These are phyloP conservation scores for Oscheius onirici DNA, from an alignment of 2,888 invertebrate species.

Conservation along the genomic window DNA sequence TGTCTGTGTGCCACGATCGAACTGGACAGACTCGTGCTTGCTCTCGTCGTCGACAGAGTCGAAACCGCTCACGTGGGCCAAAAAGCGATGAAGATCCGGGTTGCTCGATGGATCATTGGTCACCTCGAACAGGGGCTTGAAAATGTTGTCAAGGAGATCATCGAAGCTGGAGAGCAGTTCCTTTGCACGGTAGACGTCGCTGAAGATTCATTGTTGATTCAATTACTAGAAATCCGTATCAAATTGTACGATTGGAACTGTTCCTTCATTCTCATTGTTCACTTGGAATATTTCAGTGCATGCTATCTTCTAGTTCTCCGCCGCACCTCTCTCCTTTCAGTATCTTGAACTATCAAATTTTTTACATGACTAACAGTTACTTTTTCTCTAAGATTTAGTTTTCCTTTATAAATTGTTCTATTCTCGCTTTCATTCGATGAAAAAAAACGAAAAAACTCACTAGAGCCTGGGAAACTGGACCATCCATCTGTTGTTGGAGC, in stretches of 20 bases:
- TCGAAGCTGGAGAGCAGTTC: constrained; percentile 88
- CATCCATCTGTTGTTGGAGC: constrained; percentile 91
- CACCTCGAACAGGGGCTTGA: constrained; percentile 92
- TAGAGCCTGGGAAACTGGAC: constrained; percentile 96
- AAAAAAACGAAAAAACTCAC: constrained; percentile 77
- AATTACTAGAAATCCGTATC: too few relatives aligned
- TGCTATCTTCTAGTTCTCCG: too few relatives aligned
- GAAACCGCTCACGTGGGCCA: constrained; percentile 89
- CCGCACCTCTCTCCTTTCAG: too few relatives aligned
- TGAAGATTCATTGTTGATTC: constrained; percentile 75
- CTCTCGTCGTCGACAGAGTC: constrained; percentile 99
- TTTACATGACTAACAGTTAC: too few relatives aligned
- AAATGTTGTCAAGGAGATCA: constrained; percentile 92
- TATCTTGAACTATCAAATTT: too few relatives aligned
- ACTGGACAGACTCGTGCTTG: constrained; percentile 91
- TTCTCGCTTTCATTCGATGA: neutral
- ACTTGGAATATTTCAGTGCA: too few relatives aligned
- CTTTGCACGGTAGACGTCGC: constrained; percentile 95
- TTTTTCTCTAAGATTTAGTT: too few relatives aligned
- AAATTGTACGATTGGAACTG: too few relatives aligned
- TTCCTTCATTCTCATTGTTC: too few relatives aligned
- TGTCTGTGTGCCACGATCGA: constrained; percentile 79
- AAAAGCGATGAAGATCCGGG: constrained; percentile 88
- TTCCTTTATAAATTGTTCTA: too few relatives aligned
- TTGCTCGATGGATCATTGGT: constrained; percentile 91